Evolutionary conservation across 2,888 invertebrate species (phyloP), one percentile per base, ranked within the genome.

Genomic region (Diaprepes abbreviatus): DNA sequence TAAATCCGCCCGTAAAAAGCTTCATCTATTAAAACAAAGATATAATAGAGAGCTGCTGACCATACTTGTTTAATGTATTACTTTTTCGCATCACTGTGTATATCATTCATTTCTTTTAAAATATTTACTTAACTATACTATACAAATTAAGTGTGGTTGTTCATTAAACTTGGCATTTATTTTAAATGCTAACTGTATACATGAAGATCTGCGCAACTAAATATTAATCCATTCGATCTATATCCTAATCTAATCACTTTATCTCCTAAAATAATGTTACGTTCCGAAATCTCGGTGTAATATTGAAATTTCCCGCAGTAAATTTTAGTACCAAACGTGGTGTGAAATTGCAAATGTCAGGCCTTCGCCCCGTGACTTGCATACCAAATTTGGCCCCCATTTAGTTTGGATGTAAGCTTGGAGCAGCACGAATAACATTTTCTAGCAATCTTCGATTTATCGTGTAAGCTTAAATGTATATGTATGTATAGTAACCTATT

Each of bases 311-410:
- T 70, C 54, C 21, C 63, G 48, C 54, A 54, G 52, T 71, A 63
- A 71, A 71, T 66, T 71, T 66, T 36, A 63, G 60, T 33, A 63
- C 57, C 48, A 66, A 71, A 66, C 63, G 54, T 43, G 62, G 66
- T 66, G 70, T 60, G 66, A 71, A 71, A 71, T 71, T 71, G 70
- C 62, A 63, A 71, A 71, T 70, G 64, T 59, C 65, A 50, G 58
- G 14, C 45, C 48, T 33, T 14, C 10, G 54, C 35, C 54, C 43
- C 16, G 50, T 59, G 70, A 54, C 70, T 59, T 59, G 70, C 67
- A 67, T 67, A 62, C 62, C 19, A 62, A 67, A 67, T 58, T 45
- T 45, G 14, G n/a, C 7, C 59, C 31, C 52, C 43, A 54, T 31
- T 28, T 17, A 38, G 28, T 48, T 43, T 36, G 52, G 9, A 28